These are phyloP conservation scores for Dipodomys ordii DNA, from an alignment of 2,113 vertebrate species.

Conservation along the genomic window DNA sequence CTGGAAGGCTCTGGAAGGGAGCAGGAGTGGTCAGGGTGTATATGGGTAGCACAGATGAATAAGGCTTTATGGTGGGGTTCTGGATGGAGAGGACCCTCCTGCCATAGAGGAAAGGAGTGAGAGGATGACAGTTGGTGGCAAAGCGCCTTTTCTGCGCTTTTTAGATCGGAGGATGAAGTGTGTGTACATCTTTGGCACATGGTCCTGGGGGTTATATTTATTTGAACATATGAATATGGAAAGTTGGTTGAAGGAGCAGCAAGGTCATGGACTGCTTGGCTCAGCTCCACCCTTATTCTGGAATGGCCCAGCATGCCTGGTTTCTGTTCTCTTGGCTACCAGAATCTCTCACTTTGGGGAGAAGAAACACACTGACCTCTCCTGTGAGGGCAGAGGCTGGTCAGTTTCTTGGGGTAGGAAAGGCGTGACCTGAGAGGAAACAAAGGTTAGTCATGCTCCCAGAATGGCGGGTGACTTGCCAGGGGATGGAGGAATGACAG, in stretches of 20 bases:
- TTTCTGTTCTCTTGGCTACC: not conserved
- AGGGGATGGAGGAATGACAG: not conserved
- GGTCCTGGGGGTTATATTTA: not conserved
- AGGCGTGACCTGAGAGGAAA: not conserved
- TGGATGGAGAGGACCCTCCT: not conserved
- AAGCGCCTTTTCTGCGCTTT: not conserved
- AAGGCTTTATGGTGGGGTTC: not conserved
- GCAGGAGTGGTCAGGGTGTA: not conserved
- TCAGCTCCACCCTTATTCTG: not conserved
- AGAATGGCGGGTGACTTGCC: not conserved
- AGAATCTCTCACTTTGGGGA: not conserved
- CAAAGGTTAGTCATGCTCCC: not conserved
- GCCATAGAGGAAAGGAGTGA: rapidly evolving
- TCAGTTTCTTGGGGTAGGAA: not conserved
- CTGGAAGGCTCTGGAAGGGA: not conserved
- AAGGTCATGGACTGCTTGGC: not conserved
- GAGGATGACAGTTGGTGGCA: not conserved
- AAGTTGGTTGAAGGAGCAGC: not conserved
- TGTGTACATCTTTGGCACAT: not conserved
- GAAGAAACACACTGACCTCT: too few relatives aligned
- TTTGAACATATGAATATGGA: not conserved
- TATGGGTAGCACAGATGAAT: not conserved
- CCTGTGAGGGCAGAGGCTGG: not conserved
- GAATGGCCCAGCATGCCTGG: not conserved
- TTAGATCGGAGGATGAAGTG: not conserved